A percentile compares a stretch with the other conserved stretches of the same genome.
phyloP scores from a whole-genome alignment of 2,888 invertebrate genomes.

The Aricia artaxerxes region DNA sequence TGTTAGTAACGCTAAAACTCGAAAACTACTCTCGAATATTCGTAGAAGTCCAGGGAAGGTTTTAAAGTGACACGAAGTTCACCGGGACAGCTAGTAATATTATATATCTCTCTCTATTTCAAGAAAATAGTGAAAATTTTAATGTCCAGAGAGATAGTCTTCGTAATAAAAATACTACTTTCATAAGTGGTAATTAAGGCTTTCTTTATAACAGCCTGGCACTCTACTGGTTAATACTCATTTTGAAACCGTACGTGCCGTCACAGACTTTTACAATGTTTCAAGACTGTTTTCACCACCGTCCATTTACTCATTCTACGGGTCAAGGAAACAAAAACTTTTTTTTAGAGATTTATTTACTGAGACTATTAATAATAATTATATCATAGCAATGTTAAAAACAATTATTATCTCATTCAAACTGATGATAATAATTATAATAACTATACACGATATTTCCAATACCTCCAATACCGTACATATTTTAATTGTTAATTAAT shows the following conservation, averaged over 20 bases:
- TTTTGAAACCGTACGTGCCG: conserved; percentile 1
- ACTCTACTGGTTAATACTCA: neutral
- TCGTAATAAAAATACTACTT: conserved; percentile 2
- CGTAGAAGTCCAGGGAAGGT: no score
- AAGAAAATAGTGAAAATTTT: neutral
- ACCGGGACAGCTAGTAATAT: no score
- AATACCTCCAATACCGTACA: neutral
- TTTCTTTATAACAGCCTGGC: neutral
- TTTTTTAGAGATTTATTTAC: neutral
- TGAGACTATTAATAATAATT: neutral
- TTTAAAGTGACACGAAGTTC: no score
- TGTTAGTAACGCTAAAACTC: no score
- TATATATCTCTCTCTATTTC: neutral
- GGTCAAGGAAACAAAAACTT: neutral
- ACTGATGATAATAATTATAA: neutral
- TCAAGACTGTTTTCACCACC: neutral
- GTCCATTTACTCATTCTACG: neutral
- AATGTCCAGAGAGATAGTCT: neutral
- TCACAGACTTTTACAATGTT: neutral
- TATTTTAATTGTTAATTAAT: neutral
- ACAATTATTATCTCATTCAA: neutral
- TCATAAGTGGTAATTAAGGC: neutral
- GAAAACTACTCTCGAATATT: no score
- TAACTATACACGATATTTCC: neutral
- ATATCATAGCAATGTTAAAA: neutral